phyloP scores from a whole-genome alignment of 1,140 invertebrate genomes.

The Eufriesea mexicana region DNA sequence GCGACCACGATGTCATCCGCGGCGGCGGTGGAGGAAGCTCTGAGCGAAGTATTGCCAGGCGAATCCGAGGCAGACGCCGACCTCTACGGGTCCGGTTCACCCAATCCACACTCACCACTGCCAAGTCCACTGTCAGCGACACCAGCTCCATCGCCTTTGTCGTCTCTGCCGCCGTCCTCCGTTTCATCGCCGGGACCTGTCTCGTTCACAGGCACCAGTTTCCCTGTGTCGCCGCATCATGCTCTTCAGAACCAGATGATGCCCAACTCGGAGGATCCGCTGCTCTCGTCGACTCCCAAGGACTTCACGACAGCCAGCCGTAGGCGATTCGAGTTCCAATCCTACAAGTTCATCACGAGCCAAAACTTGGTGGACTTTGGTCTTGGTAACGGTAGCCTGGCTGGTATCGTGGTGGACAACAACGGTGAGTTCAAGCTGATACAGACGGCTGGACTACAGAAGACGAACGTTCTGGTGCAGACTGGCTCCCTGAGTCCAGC shows the following conservation, averaged over 20 bases:
- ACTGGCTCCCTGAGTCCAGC: slow-evolving; percentile 76
- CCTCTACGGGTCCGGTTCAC: slow-evolving; percentile 82
- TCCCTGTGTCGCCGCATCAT: slow-evolving; percentile 83
- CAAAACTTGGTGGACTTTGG: slow-evolving; percentile 85
- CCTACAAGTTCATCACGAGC: slow-evolving; percentile 84
- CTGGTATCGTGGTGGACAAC: slow-evolving; percentile 85
- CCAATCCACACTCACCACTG: slow-evolving; percentile 85
- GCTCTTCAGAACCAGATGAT: slow-evolving; percentile 89
- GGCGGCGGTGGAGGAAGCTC: slow-evolving; percentile 91
- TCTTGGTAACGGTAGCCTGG: slow-evolving; percentile 83
- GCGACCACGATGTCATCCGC: slow-evolving; percentile 93
- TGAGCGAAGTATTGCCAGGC: slow-evolving; percentile 90
- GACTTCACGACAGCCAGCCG: slow-evolving; percentile 86
- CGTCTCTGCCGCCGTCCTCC: slow-evolving; percentile 82
- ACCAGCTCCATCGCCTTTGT: slow-evolving; percentile 84
- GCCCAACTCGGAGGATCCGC: slow-evolving; percentile 92
- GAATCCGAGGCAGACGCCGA: slow-evolving; percentile 86
- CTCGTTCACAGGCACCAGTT: slow-evolving; percentile 80
- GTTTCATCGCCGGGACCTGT: slow-evolving; percentile 83
- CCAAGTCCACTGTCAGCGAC: slow-evolving; percentile 85
- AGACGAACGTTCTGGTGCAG: slow-evolving; percentile 82
- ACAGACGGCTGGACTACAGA: slow-evolving; percentile 82
- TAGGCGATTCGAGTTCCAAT: slow-evolving; percentile 86
- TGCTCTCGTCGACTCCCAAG: slow-evolving; percentile 90
- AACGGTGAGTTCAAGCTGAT: slow-evolving; percentile 87